Evolutionary conservation across 2,113 vertebrate genomes (phyloP).

Genomic region (Ciconia stormi): DNA sequence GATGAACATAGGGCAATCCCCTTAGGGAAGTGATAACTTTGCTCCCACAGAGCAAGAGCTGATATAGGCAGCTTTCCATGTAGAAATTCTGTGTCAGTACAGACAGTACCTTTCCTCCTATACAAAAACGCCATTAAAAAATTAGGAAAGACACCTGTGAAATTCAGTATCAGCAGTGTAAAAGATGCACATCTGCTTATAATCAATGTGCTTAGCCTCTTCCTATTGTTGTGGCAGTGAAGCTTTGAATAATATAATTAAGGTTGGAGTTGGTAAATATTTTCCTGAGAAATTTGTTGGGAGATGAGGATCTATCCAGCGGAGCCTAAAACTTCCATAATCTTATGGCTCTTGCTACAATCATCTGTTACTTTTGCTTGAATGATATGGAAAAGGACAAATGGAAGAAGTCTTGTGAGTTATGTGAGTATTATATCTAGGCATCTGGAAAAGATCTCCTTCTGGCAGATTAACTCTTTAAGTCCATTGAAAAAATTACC

Average conservation of each 20-base stretch:
- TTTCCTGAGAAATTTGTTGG: not conserved
- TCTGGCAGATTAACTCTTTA: not conserved
- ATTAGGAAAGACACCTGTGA: not conserved
- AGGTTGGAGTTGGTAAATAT: not conserved
- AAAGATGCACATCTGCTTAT: not conserved
- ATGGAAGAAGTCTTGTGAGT: not conserved
- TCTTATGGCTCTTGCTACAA: not conserved
- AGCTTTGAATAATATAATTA: not conserved
- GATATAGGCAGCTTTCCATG: not conserved
- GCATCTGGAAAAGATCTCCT: not conserved
- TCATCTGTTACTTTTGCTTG: not conserved
- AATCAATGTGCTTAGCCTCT: not conserved
- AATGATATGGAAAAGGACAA: not conserved
- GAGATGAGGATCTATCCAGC: not conserved
- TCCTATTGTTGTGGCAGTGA: not conserved
- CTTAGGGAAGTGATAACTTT: not conserved
- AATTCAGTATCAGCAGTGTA: not conserved
- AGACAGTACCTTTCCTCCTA: not conserved
- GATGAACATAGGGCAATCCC: not conserved
- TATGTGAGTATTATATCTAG: not conserved
- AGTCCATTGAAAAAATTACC: not conserved
- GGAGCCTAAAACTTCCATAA: not conserved
- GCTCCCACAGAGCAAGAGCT: not conserved
- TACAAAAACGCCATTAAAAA: not conserved
- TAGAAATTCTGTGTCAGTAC: not conserved